A percentile compares a stretch with the other conserved stretches of the same genome.
Evolutionary conservation across 2,888 invertebrate genomes (phyloP).

Genomic region (Thecocarcelia acutangulata): DNA sequence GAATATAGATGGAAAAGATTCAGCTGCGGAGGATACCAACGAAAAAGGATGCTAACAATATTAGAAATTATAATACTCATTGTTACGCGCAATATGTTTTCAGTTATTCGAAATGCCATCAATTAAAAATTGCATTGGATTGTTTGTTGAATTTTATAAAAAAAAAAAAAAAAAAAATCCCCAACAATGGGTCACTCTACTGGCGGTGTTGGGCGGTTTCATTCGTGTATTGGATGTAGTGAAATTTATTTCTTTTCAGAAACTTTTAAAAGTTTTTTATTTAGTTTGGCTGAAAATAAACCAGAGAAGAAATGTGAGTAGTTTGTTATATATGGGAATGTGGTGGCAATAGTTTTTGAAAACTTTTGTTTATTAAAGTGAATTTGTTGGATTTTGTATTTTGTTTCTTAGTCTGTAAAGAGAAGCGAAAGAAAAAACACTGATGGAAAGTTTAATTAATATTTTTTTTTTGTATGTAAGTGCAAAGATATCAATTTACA

Average conservation of each 20-base stretch:
- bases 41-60: slow-evolving; percentile 25
- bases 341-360: background rate
- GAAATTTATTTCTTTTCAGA: slow-evolving; percentile 9
- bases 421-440: background rate
- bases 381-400: background rate
- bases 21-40: slow-evolving; percentile 11
- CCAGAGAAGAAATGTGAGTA: background rate
- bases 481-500: no score
- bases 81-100: slow-evolving; percentile 67
- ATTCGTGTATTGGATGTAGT: background rate
- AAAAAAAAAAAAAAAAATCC: no score
- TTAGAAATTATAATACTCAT: slow-evolving; percentile 64
- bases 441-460: no score
- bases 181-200: slow-evolving; percentile 23
- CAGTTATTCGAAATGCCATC: slow-evolving; percentile 64
- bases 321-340: background rate
- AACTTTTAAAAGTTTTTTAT: slow-evolving; percentile 5
- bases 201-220: background rate
- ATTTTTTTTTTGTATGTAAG: no score
- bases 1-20: slow-evolving; percentile 44
- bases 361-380: slow-evolving; percentile 14
- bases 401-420: background rate
- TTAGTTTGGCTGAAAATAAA: background rate
- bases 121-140: slow-evolving; percentile 63
- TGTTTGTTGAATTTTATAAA: slow-evolving; percentile 39